Evolutionary conservation across 1,140 invertebrate genomes (phyloP).

Genomic region (Gonioctena quinquepunctata): DNA sequence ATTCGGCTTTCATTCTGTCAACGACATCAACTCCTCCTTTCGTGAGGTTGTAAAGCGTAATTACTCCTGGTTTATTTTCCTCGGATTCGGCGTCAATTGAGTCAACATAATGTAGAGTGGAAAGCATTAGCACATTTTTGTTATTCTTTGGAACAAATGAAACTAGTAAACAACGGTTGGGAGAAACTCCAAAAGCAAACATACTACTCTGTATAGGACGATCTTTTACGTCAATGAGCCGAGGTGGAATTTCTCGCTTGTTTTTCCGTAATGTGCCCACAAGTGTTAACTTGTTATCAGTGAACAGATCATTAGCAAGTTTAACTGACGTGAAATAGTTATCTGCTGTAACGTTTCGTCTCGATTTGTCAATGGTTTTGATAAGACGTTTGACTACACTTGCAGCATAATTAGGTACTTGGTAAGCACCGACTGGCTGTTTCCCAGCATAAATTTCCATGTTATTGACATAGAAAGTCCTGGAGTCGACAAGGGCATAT

Average conservation of each 20-base stretch:
- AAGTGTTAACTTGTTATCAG: neutral
- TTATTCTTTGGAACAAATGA: conserved; percentile 28
- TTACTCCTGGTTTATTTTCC: neutral
- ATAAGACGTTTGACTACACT: neutral
- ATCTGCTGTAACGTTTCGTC: neutral
- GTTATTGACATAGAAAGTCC: too few species aligned
- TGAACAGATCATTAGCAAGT: neutral
- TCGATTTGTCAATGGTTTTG: neutral
- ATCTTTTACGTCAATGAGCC: neutral
- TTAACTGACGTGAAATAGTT: neutral
- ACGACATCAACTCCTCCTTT: conserved; percentile 1
- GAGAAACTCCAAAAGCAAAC: neutral
- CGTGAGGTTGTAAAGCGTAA: too few species aligned
- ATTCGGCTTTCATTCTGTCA: conserved; percentile 6
- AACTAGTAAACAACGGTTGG: neutral
- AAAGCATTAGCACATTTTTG: conserved; percentile 37
- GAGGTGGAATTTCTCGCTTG: neutral
- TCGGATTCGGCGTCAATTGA: conserved; percentile 20
- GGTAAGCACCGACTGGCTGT: conserved; percentile 17
- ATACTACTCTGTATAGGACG: neutral
- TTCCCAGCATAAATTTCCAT: conserved; percentile 26
- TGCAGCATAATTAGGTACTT: neutral
- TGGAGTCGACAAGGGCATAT: neutral
- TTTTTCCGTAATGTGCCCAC: neutral
- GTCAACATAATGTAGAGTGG: conserved; percentile 37